Evolutionary conservation across 2,888 invertebrate genomes (phyloP), one percentile per base, ranked within the genome.

Genomic region (Molorchus minor): DNA sequence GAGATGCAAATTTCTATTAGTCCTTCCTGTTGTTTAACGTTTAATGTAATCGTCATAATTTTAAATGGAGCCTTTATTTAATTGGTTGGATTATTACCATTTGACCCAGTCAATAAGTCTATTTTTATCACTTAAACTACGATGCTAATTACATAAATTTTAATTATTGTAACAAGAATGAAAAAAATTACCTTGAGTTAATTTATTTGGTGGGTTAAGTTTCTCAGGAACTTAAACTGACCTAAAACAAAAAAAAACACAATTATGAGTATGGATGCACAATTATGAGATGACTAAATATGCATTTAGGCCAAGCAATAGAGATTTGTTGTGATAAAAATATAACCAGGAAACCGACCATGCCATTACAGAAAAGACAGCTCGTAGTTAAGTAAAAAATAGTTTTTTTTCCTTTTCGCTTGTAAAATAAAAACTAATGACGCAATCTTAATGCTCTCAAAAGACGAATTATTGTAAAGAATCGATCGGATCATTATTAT

Each of bases 1-100:
- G 60, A 74, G 71, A 75, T 72, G 73, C 74, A 73, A 75, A 75
- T 73, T 68, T 75, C 71, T 74, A 75, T 75, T 75, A 71, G 71
- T 64, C 68, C 74, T 74, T 75, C 75, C 75, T 74, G 75, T 74
- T 71, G 71, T 73, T 74, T 69, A 71, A 56, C 65, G 57, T 58
- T 54, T 71, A 68, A 73, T 73, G 64, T 65, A 71, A 70, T 71
- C 68, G 68, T 69, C 67, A 67, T 68, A 69, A 72, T 71, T 70
- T 62, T 65, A 49, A 49, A 61, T 64, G 52, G 62, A 61, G 53
- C 61, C 49, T 59, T 70, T 69, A 69, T 67, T 71, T 73, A 71
- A 73, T 71, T 73, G 71, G 71, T 58, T 52, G 59, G 38, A 61
- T 66, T 64, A 62, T 62, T 62, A 68, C 69, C 67, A 68, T 67